Evolutionary conservation across 2,113 vertebrate genomes (phyloP).

Genomic region (Cyprinodon tularosa): DNA sequence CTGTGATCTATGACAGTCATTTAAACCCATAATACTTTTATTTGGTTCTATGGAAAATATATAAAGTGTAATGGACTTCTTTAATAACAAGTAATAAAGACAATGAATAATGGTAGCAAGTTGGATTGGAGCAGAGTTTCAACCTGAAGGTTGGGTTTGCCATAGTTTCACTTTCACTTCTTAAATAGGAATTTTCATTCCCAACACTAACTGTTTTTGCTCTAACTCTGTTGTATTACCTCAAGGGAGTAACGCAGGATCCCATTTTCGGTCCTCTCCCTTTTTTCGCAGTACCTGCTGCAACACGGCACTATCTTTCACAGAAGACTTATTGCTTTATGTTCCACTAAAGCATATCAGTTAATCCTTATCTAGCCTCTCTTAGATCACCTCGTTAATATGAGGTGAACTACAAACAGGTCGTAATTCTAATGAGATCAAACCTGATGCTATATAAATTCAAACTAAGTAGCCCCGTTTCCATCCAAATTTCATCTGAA

Average conservation of each 20-base stretch:
- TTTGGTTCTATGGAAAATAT: conserved; percentile 1
- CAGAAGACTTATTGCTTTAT: neutral
- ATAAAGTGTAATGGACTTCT: conserved; percentile 14
- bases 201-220: neutral
- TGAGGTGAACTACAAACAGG: too few relatives aligned
- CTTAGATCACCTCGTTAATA: too few relatives aligned
- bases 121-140: neutral
- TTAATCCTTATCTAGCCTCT: neutral
- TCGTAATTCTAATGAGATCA: neutral
- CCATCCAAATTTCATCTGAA: too few relatives aligned
- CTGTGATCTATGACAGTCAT: neutral
- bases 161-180: neutral
- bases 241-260: neutral
- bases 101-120: conserved; percentile 1
- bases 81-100: conserved; percentile 22
- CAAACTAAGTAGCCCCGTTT: neutral
- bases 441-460: neutral
- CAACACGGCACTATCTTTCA: neutral
- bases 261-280: neutral
- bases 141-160: neutral
- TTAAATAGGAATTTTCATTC: too few relatives aligned
- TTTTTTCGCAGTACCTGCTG: neutral
- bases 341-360: neutral
- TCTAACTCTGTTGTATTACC: neutral
- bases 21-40: neutral